Evolutionary conservation across 2,797 vertebrate genomes (phyloP), one percentile per base, ranked within the genome.

Genomic region (Brachyrhaphis roseni): DNA sequence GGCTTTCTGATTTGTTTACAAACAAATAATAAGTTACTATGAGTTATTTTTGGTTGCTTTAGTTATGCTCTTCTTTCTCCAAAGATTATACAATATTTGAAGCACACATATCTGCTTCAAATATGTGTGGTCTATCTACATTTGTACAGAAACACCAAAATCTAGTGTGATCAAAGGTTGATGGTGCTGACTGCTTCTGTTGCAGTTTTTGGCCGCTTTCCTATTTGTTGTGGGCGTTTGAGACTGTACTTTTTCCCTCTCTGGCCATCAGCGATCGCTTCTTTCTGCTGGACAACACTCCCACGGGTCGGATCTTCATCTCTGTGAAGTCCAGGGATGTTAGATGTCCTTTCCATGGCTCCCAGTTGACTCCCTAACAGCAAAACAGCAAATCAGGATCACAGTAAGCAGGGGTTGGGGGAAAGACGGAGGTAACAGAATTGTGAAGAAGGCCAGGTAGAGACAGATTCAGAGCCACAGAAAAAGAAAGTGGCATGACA

Each of bases 281-380:
- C 91, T 94, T 97, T 85, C 95, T 94, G 90, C 46, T 76, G 78
- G 86, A 83, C 91, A 87, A 0, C 79, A 89, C 88, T 57, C 87
- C 94, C 68, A 92, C 78, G 0, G 97, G 96, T 75, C 91, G 88
- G 78, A 98, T 97, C 94, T 97, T 98, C 95, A 98, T 95, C 88
- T 98, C 97, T 0, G 95, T 96, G 80, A 95, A 97, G 88, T 97
- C 96, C 10, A 98, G 96, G 78, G 97, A 98, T 71, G 93, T 95
- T 76, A 97, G 94, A 64, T 97, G 97, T 78, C 97, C 97, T 92
- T 98, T 98, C 97, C 97, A 98, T 0, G 97, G 96, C 79, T 98
- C 95, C 97, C 97, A 98, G 85, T 98, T 99, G 83, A 98, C 95
- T 2, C 96, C 96, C 97, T 98, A 80, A 12, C 41, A 83, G 80